Evolutionary conservation across 2,113 vertebrate genomes (phyloP), one percentile per base, ranked within the genome.

Genomic region (Halichoerus grypus): DNA sequence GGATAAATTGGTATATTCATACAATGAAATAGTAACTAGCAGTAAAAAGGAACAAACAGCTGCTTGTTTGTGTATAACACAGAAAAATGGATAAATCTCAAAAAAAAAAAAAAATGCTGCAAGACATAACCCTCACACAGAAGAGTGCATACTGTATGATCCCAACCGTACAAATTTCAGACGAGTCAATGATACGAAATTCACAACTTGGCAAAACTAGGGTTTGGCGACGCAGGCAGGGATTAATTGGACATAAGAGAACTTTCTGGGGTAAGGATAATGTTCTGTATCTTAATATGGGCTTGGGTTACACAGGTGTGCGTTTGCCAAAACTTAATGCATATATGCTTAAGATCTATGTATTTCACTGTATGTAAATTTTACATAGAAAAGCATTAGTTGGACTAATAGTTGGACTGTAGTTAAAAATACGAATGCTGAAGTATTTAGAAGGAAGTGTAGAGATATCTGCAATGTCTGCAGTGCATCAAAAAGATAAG

Each of bases 381-480:
- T 94, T 84, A 11, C 91, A 42, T 88, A 49, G 49, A 82, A 59
- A 91, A 84, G 46, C 84, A 31, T 92, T 63, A 46, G 46, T 46
- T 46, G 46, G 46, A 46, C 46, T 46, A 69, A 51, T 69, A 59
- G 46, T 69, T 86, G 11, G 80, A 39, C 57, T 85, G 5, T 39
- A 88, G 51, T 63, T 85, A 53, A 86, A 93, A 81, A 61, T 65
- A 92, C 9, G 36, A 88, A 88, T 53, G 24, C 16, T 85, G 55
- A 88, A 39, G 46, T 82, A 55, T 91, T 95, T 86, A 88, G 88
- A 51, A 65, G 46, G 57, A 97, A 76, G 7, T 53, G 7, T 71
- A 76, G 24, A 88, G 49, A 80, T 80, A 9, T 69, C 59, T 85
- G 13, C 15, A 69, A 67, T 53, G 33, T 85, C 72, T 88, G 71